Evolutionary conservation across 2,888 invertebrate species (phyloP), one percentile per base, ranked within the genome.

Genomic region (Calameuta idolon): DNA sequence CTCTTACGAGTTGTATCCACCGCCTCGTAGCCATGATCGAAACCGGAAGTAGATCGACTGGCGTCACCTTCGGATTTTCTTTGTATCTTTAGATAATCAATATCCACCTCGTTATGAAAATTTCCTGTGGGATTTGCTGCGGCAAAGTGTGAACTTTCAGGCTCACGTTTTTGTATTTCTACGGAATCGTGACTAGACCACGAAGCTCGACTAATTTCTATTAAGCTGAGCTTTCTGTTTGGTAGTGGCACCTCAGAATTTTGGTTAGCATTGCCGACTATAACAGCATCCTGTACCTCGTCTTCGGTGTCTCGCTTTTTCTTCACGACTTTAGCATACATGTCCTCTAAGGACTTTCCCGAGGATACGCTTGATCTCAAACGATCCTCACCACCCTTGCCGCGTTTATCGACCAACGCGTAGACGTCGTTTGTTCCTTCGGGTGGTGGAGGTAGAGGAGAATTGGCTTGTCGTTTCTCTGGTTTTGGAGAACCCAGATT

Each of bases 391-490:
- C 75, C 80, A 30, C 76, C 35, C 80, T 90, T 91, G 3, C 80
- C 79, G 9, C 87, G 88, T 78, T 91, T 91, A 73, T 92, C 92
- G 5, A 90, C 85, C n/a, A 86, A 86, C 1, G 92, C 90, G 77
- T 92, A 92, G 55, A 92, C 88, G 71, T 93, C 93, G 34, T 90
- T 87, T n/a, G 80, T 83, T 40, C 77, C 82, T 55, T 83, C 86
- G 1, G 96, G 96, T 1, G 97, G 96, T 4, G 97, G 97, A 9
- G 97, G 97, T 37, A 97, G 91, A 0, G 97, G 97, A 0, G 97
- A 97, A 91, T 97, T 97, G 0, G 97, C 97, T 90, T 97, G 97
- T 3, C 97, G 94, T 92, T 97, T 97, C 91, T 97, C 97, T 0
- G 97, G 97, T 90, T 97, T 97, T 0, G 97, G 97, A 0, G 97